Percentiles rank a stretch among this genome's conserved stretches.
Conservation (phyloP, 2,888 invertebrate species). For the Pseudococcus viburni region DNA sequence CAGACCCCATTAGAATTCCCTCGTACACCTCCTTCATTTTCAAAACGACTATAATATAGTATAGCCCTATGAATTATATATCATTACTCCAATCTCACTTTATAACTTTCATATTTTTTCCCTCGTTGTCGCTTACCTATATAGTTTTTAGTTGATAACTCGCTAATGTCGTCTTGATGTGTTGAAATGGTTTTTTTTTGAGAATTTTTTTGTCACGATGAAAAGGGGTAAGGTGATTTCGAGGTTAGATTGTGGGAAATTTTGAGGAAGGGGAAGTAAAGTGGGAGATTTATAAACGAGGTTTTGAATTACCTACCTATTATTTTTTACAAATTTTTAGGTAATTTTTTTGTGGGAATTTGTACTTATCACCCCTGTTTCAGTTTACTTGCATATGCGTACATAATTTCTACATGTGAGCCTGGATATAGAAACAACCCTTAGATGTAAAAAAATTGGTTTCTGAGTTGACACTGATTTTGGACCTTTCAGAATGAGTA, state of each 20-base stretch:
- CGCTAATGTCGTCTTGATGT: slow-evolving; percentile 28
- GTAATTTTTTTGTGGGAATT: no score
- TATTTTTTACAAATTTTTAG: no score
- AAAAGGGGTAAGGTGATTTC: background rate
- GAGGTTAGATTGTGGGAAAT: background rate
- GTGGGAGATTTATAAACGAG: background rate
- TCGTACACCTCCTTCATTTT: slow-evolving; percentile 55
- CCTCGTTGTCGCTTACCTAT: background rate
- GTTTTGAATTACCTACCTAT: background rate
- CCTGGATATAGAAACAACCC: no score
- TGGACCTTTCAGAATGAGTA: no score
- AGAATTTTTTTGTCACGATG: background rate
- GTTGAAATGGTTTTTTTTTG: background rate
- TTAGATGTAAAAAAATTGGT: no score
- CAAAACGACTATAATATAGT: slow-evolving; percentile 53
- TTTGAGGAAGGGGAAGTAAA: background rate
- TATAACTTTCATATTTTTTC: slow-evolving; percentile 48
- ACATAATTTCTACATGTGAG: no score
- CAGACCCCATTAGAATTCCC: slow-evolving; percentile 61
- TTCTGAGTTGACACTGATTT: no score
- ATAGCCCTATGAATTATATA: slow-evolving; percentile 52
- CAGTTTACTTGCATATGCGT: no score
- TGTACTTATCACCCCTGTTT: no score
- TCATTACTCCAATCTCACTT: slow-evolving; percentile 47
- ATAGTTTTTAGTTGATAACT: slow-evolving; percentile 44